Evolutionary conservation across 2,888 invertebrate species (phyloP).

Genomic region (Polydrusus pterygomalis): DNA sequence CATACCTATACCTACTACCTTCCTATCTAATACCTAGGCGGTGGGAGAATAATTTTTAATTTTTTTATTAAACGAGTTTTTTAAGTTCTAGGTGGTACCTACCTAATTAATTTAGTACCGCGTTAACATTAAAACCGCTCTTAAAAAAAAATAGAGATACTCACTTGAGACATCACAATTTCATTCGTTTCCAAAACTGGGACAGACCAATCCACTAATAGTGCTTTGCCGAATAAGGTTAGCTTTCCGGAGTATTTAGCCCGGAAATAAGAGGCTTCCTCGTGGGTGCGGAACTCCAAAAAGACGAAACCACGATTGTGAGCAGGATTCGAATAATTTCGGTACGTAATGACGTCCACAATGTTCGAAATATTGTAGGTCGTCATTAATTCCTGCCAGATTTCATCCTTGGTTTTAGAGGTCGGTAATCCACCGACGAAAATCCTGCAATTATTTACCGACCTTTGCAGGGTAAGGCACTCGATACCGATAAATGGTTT

Average conservation of each 20-base stretch:
- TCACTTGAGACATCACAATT: slow-evolving; percentile 78
- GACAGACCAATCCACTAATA: slow-evolving; percentile 90
- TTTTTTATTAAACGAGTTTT: too few relatives aligned
- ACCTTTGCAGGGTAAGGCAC: slow-evolving; percentile 68
- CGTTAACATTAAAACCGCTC: too few relatives aligned
- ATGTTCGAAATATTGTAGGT: slow-evolving; percentile 65
- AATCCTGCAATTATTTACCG: slow-evolving; percentile 63
- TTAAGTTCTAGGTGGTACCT: too few relatives aligned
- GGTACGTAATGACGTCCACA: slow-evolving; percentile 79
- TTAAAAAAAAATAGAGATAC: background rate
- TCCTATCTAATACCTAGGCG: too few relatives aligned
- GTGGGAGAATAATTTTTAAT: too few relatives aligned
- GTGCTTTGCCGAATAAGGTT: slow-evolving; percentile 79
- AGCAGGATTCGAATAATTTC: slow-evolving; percentile 39
- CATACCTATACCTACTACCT: too few relatives aligned
- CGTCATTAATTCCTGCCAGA: slow-evolving; percentile 74
- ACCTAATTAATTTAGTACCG: too few relatives aligned
- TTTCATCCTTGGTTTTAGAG: slow-evolving; percentile 79
- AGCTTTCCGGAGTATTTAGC: slow-evolving; percentile 77
- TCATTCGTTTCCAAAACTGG: slow-evolving; percentile 81
- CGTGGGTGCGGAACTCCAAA: slow-evolving; percentile 85
- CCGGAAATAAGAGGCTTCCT: slow-evolving; percentile 82
- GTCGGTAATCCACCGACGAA: slow-evolving; percentile 65
- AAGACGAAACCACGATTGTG: slow-evolving; percentile 86
- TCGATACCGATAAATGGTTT: slow-evolving; percentile 70